Evolutionary conservation across 1,140 invertebrate species (phyloP).

Genomic region (Drosophila trapezifrons): DNA sequence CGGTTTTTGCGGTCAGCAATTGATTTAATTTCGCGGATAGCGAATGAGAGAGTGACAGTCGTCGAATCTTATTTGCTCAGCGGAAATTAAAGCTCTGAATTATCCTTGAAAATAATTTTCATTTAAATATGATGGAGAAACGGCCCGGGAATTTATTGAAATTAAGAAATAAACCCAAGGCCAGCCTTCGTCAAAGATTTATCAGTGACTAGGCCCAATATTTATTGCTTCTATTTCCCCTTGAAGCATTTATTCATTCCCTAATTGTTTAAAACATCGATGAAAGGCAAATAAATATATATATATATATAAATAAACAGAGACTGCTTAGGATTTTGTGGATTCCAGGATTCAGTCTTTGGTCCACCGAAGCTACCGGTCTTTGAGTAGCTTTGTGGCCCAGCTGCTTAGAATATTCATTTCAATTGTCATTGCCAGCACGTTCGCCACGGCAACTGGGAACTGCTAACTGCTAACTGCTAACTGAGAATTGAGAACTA

Average conservation of each 20-base stretch:
- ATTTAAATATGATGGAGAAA: background rate
- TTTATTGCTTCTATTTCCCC: too few species aligned
- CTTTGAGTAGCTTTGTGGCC: conserved; percentile 21
- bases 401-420: conserved; percentile 55
- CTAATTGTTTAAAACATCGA: conserved; percentile 11
- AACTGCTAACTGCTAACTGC: conserved; percentile 41
- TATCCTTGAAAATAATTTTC: too few species aligned
- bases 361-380: conserved; percentile 15
- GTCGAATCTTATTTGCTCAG: conserved; percentile 7
- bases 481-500: conserved; percentile 11
- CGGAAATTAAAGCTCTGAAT: conserved; percentile 5
- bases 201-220: conserved; percentile 1
- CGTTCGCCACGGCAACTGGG: conserved; percentile 44
- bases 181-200: conserved; percentile 3
- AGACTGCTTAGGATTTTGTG: background rate
- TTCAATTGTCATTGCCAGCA: conserved; percentile 62
- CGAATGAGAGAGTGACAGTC: conserved; percentile 16
- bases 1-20: conserved; percentile 43
- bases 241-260: too few species aligned
- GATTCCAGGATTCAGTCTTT: background rate
- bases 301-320: background rate
- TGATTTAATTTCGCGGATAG: conserved; percentile 38
- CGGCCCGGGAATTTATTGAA: background rate
- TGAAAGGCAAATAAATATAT: conserved; percentile 7
- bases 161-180: background rate